Conservation (phyloP, 2,113 vertebrate species). For the Myiagra hebetior region DNA sequence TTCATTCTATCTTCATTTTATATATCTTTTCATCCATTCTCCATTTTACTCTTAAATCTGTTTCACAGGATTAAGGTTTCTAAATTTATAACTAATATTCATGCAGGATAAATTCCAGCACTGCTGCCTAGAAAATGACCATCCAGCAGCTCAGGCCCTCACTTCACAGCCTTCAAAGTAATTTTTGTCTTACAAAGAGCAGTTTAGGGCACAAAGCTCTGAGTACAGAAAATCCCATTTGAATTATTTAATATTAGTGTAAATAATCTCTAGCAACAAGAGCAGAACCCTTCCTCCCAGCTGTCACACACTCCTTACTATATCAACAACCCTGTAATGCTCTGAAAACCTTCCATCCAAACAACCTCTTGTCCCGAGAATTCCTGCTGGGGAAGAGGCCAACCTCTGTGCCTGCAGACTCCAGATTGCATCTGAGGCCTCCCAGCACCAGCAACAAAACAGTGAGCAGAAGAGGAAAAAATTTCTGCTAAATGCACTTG, state of each 20-base stretch:
- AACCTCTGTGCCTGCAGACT: rapidly evolving
- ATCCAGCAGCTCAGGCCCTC: background rate
- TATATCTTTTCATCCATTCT: background rate
- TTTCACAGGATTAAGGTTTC: background rate
- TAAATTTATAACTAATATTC: background rate
- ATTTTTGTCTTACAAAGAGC: conserved; percentile 5
- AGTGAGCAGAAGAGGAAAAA: rapidly evolving
- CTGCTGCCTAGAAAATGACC: background rate
- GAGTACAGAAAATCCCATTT: conserved; percentile 36
- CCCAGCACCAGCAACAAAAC: background rate
- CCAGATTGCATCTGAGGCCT: background rate
- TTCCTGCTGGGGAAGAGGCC: background rate
- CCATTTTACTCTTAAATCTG: background rate
- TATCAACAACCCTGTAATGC: conserved; percentile 4
- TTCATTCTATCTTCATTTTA: background rate
- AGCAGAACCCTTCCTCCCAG: conserved; percentile 16
- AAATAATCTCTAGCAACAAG: conserved; percentile 51
- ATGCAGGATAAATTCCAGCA: background rate
- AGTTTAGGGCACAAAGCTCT: background rate
- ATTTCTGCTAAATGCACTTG: background rate
- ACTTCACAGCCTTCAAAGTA: background rate
- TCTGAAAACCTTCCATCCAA: conserved; percentile 26
- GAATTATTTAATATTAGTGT: conserved; percentile 57
- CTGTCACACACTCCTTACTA: conserved; percentile 24
- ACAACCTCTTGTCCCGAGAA: background rate